Evolutionary conservation across 2,888 invertebrate species (phyloP), one percentile per base, ranked within the genome.

Genomic region (Sphaerophoria taeniata): DNA sequence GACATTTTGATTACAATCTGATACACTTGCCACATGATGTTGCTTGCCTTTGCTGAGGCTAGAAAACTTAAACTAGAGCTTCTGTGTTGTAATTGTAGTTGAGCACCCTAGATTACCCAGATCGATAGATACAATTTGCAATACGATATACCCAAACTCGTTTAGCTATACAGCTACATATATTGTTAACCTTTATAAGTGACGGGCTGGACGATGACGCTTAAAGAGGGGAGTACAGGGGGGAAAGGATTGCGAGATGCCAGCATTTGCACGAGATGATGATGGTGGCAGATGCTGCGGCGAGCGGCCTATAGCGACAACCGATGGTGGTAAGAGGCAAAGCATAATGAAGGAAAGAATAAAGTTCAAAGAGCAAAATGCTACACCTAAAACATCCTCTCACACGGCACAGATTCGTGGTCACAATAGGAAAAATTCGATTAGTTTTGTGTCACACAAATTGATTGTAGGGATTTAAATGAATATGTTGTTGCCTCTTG

Each of bases 381-480:
- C 65, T 72, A 56, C 5, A 58, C 58, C 58, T 39, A n/a, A n/a
- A 58, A 74, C 67, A 63, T 73, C 76, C 73, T 63, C 75, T 69
- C 80, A 31, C 72, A 76, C 34, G 80, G 71, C 74, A 71, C 65
- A 65, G 67, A 60, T 75, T 34, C 55, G 67, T 80, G 69, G 43
- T 60, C 56, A 80, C 84, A 80, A 73, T 81, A 49, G 76, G 63
- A 81, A 81, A 85, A 85, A 81, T 85, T 85, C 85, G 85, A 85
- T 85, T 85, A 85, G 85, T 85, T 81, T 81, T 76, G 85, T 85
- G 85, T 85, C 85, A 85, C 76, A 77, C 80, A 81, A 85, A 85
- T 85, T 85, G 85, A 85, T 85, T 85, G 85, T 85, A 70, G 73
- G 85, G 85, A 85, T 85, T 85, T 81, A 81, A 85, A 85, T 85